These are phyloP conservation scores for Channa striata DNA, from an alignment of 2,797 vertebrate species.

Conservation along the genomic window DNA sequence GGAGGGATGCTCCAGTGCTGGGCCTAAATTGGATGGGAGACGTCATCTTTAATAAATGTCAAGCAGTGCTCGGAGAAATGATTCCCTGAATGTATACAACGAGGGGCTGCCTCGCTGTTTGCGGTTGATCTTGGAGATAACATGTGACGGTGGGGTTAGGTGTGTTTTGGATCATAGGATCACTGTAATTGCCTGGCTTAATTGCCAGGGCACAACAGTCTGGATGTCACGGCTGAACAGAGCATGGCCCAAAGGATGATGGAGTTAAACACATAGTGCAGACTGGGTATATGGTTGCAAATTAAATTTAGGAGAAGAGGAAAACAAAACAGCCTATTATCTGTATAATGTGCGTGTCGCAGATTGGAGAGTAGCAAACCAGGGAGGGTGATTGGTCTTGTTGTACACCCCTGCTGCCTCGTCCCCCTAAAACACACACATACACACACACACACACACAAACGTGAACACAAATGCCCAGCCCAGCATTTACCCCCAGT, in stretches of 20 bases:
- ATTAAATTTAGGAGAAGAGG: conserved; percentile 60
- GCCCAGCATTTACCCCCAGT: conserved; percentile 45
- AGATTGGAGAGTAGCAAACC: background rate
- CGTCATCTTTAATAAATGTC: conserved; percentile 58
- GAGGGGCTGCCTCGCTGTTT: conserved; percentile 29
- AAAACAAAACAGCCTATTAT: conserved; percentile 69
- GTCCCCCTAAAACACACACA: background rate
- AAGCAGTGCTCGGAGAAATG: background rate
- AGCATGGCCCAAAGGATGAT: conserved; percentile 58
- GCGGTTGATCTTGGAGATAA: conserved; percentile 48
- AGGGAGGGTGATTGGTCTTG: background rate
- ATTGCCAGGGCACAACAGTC: conserved; percentile 29
- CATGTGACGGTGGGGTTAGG: conserved; percentile 47
- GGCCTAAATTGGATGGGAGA: conserved; percentile 38
- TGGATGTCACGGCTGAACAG: conserved; percentile 63
- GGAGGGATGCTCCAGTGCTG: conserved; percentile 16
- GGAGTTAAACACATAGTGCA: conserved; percentile 54
- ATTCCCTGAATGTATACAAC: conserved; percentile 4
- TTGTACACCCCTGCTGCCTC: background rate
- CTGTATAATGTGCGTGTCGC: conserved; percentile 18
- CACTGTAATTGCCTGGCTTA: conserved; percentile 46
- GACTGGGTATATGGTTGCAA: conserved; percentile 49
- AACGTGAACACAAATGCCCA: conserved; percentile 9
- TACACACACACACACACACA: conserved; percentile 1
- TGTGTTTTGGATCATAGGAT: conserved; percentile 60